These are phyloP conservation scores for Glaucopsyche alexis DNA, from an alignment of 2,888 invertebrate genomes.

Conservation along the genomic window DNA sequence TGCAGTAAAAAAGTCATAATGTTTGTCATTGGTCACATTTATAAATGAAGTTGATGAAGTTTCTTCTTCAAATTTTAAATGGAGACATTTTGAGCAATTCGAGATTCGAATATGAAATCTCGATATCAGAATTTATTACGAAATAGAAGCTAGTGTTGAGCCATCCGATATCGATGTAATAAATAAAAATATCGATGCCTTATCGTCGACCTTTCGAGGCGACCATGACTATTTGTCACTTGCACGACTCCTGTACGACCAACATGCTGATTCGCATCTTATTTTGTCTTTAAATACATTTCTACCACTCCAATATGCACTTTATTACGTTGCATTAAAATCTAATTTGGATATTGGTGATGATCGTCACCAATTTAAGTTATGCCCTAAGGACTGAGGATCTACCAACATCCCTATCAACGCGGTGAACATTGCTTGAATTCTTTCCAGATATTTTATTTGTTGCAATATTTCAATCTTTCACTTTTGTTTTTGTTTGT, in stretches of 20 bases:
- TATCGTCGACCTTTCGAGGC: conserved; percentile 57
- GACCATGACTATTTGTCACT: conserved; percentile 79
- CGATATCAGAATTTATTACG: conserved; percentile 21
- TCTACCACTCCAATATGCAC: not conserved
- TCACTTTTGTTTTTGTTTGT: conserved; percentile 15
- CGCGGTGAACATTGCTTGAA: conserved; percentile 64
- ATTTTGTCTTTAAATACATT: not conserved
- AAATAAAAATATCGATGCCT: conserved; percentile 39
- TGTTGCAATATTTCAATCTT: conserved; percentile 6
- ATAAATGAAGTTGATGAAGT: not conserved
- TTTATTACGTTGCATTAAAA: not conserved
- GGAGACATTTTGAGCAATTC: conserved; percentile 3
- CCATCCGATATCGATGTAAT: conserved; percentile 8
- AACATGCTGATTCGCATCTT: conserved; percentile 73
- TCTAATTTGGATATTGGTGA: not conserved
- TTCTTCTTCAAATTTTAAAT: not conserved
- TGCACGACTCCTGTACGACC: conserved; percentile 74
- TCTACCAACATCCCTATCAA: conserved; percentile 71
- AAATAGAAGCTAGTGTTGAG: conserved; percentile 29
- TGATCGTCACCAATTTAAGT: conserved; percentile 14
- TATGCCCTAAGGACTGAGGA: conserved; percentile 61
- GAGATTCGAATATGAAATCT: not conserved
- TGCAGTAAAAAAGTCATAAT: not conserved
- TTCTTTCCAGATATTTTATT: conserved; percentile 46
- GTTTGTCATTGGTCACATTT: not conserved